Conservation (phyloP, 2,113 vertebrate species). For the Mionectes macconnelli region DNA sequence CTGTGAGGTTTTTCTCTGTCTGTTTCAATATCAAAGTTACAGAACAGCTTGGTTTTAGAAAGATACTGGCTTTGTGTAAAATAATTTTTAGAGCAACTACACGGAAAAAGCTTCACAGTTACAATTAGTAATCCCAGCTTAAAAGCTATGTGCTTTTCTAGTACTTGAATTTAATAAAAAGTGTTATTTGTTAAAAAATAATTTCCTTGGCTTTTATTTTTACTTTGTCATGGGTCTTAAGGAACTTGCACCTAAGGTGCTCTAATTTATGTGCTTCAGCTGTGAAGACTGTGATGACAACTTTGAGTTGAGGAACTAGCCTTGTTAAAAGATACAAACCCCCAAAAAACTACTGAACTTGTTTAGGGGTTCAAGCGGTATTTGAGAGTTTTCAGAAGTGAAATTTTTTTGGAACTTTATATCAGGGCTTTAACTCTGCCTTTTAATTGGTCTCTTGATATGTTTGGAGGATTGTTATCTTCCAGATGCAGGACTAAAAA, state of each 20-base stretch:
- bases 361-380: rapidly evolving
- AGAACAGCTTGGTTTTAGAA: neutral
- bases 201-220: neutral
- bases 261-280: neutral
- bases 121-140: neutral
- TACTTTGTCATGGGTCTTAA: neutral
- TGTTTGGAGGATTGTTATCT: neutral
- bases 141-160: neutral
- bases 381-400: neutral
- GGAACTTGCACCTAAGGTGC: neutral
- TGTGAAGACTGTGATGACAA: neutral
- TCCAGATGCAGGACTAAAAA: neutral
- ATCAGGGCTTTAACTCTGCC: neutral
- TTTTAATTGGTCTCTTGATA: neutral
- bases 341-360: neutral
- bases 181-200: neutral
- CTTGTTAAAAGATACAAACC: neutral
- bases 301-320: neutral
- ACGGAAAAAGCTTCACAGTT: neutral
- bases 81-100: neutral
- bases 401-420: neutral
- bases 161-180: neutral
- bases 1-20: neutral
- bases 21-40: neutral
- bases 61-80: neutral